Evolutionary conservation across 2,113 vertebrate genomes (phyloP).

Genomic region (Ursus arctos): DNA sequence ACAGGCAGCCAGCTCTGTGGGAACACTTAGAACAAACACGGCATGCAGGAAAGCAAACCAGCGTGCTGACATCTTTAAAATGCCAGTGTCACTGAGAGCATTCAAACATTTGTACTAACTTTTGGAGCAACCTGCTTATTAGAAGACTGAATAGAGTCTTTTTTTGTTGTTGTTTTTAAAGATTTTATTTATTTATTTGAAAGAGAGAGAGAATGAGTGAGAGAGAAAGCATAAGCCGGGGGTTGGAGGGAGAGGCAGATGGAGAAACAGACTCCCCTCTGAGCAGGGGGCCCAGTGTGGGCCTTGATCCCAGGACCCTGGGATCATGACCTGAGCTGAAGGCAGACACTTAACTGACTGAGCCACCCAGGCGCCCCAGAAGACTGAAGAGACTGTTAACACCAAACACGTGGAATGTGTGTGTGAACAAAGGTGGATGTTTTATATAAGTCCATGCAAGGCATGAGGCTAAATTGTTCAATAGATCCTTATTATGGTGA

Average conservation of each 20-base stretch:
- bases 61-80: neutral
- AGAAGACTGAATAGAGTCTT: neutral
- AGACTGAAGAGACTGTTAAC: neutral
- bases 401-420: neutral
- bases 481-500: neutral
- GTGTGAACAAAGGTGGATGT: neutral
- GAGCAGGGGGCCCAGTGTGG: no score
- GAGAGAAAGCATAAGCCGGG: no score
- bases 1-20: neutral
- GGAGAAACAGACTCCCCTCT: no score
- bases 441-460: neutral
- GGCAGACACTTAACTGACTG: no score
- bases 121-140: neutral
- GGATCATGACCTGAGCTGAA: no score
- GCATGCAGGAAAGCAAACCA: neutral
- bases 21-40: slow-evolving; percentile 18
- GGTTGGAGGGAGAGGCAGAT: no score
- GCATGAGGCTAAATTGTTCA: neutral
- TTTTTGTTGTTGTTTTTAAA: no score
- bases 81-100: neutral
- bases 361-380: neutral
- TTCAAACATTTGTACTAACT: slow-evolving; percentile 25
- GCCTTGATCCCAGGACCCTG: no score
- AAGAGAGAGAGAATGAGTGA: no score
- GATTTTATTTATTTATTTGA: no score